phyloP scores from a whole-genome alignment of 2,797 vertebrate genomes.

The Macropus fuliginosus region DNA sequence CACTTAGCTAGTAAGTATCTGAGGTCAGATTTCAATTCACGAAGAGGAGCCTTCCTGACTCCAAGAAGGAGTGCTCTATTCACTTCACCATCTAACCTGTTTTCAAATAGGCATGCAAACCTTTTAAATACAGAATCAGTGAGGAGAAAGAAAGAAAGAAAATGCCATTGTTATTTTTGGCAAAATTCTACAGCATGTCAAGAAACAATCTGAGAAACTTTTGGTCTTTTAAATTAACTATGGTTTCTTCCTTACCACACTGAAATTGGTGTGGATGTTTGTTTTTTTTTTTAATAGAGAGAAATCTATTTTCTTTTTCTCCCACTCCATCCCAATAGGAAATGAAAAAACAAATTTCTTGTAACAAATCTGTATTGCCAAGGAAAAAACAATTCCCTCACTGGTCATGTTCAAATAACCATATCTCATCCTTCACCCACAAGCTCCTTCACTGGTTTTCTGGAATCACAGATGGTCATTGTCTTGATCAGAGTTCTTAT shows the following conservation, averaged over 20 bases:
- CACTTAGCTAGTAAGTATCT: neutral
- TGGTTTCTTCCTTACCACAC: neutral
- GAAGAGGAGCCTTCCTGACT: neutral
- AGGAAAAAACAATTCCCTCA: neutral
- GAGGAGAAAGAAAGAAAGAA: neutral
- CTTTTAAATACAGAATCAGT: neutral
- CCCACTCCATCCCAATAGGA: neutral
- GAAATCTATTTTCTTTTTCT: constrained; percentile 11
- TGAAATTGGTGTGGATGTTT: neutral
- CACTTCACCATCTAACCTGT: neutral
- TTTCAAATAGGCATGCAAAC: neutral
- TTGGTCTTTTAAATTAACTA: neutral
- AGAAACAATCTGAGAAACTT: neutral
- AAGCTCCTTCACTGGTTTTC: neutral
- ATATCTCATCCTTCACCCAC: neutral
- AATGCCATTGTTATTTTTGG: neutral
- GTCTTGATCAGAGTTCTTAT: neutral
- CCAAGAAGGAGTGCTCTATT: neutral
- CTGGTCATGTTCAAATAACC: neutral
- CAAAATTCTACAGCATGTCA: constrained; percentile 20
- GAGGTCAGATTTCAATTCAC: neutral
- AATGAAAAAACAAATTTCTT: neutral
- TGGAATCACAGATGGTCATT: neutral
- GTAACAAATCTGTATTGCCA: neutral
- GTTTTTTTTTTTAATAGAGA: neutral